Base-by-base conservation (phyloP, 92 coral and sea anemone genomes). In the Palythoa caribaeorum region DNA sequence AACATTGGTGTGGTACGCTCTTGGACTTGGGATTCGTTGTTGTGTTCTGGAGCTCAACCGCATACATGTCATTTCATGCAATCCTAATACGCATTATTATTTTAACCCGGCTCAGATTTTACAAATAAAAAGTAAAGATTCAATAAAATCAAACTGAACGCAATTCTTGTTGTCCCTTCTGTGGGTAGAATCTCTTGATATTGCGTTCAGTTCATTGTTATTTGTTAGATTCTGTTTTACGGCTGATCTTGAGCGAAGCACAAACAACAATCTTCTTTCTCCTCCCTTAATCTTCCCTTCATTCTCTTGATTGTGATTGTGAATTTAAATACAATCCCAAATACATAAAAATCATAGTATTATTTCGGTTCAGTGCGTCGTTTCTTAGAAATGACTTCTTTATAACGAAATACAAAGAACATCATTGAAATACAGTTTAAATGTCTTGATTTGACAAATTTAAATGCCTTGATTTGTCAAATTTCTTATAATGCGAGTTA, bases 141-240 rank as follows among this genome's bases (percentile, higher is more conserved):
- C 15, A 28, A 7, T 14, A 16, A 79, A 79, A 79, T 35, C 38
- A 79, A 78, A 52, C 84, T 57, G 84, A 73, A 79, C 44, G 17
- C 16, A 47, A 20, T 55, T 17, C 14, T 47, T 79, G 55, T 9
- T 11, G 13, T 3, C 38, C 38, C 17, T 62, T 62, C 52, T 28
- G 28, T 28, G 28, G 19, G 38, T 1, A 38, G 9, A 38, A 17
- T 8, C 36, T 79, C 9, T 79, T 79, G 2, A 3, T 16, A 19
- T n/a, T 40, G 37, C 57, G 9, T 47, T 28, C 28, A 28, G 28
- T 28, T 28, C 17, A 76, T 19, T 47, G 9, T 63, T 63, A 63
- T 63, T 3, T 63, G 19, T n/a, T 55, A 2, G 2, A 55, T 21
- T 16, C 70, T 17, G 21, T 19, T 19, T 19, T 17, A 2, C 17